Evolutionary conservation across 2,797 vertebrate genomes (phyloP), one percentile per base, ranked within the genome.

Genomic region (Smutsia temminckii): DNA sequence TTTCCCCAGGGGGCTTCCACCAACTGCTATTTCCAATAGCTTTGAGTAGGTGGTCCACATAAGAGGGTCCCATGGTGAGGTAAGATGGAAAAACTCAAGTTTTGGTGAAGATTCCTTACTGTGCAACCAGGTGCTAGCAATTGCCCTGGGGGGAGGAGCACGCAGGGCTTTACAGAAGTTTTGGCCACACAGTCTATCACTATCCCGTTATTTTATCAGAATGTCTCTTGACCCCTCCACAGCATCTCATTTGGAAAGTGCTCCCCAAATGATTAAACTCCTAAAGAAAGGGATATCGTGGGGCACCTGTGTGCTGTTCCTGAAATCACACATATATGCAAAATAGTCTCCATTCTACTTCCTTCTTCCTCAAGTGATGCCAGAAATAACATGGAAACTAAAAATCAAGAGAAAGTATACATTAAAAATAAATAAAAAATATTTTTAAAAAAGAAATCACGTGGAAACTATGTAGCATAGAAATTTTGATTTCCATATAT

Each of bases 361-460:
- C 40, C 29, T 63, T 51, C 42, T 75, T 64, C 46, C 32, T n/a
- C 61, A 49, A 34, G 13, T 34, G 71, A 90, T 34, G 17, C 42
- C 32, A 64, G 77, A 95, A 71, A 75, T 61, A 72, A 89, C 53
- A 64, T 25, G 14, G 53, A 53, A 91, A 69, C 23, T 29, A 34
- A 46, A 46, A 46, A 46, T 46, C 46, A 46, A 46, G 46, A 46
- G 46, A 46, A 46, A 46, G 12, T 46, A 46, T 46, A 46, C 46
- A 46, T 46, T 46, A 46, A 46, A 46, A 46, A 46, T 46, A 46
- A 46, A 46, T 46, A 46, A 46, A 46, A 46, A 11, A 46, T 46
- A 46, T 46, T 46, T 46, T 46, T 46, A 10, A 46, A 46, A 46
- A 46, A 64, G 77, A 95, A 75, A 75, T 53, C 66, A 89, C 40